Base-by-base conservation (phyloP, 1,140 invertebrate species). In the Megalopta genalis region DNA sequence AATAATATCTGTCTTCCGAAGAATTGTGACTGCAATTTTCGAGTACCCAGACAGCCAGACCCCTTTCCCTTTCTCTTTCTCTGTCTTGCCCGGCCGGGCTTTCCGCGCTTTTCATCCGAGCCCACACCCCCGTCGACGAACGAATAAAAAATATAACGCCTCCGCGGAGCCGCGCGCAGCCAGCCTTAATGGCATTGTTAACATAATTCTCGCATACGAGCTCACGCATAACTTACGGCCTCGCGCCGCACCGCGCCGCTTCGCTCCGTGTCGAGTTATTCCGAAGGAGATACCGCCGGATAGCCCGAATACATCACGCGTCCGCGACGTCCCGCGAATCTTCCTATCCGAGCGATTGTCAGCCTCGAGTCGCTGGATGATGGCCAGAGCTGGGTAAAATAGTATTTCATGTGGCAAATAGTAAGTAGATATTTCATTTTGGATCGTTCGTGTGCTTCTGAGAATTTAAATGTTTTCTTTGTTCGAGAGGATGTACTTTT, bases 1-100 rank as follows among this genome's bases (percentile, higher is more conserved):
- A 89, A 88, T 90, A 91, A 91, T 91, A 91, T 91, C 90, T 89
- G 90, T 90, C 89, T 90, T 86, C 82, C 64, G 87, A 89, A 90
- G 88, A 91, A 90, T 91, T 88, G 91, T 88, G 89, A 90, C 82
- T 82, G 90, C 84, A 91, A 91, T 91, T 92, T 86, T 91, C 87
- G 88, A 88, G 86, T 83, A 83, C 76, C 60, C 42, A 32, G 67
- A 46, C 52, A 76, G 37, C 72, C 80, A 71, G 49, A 39, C 62
- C 27, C 8, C 27, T 8, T 42, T 49, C 54, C 21, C 42, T 5
- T 66, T 64, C 46, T 67, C 32, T 10, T 49, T n/a, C 42, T 12
- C 12, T 6, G 32, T 46, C 49, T 52, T 21, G 14, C 49, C 49
- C 49, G 12, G 46, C 10, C 46, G 1, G 46, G 16, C 10, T 14